Evolutionary conservation across 2,797 vertebrate species (phyloP), one percentile per base, ranked within the genome.

Genomic region (Gymnoscopelus braueri): DNA sequence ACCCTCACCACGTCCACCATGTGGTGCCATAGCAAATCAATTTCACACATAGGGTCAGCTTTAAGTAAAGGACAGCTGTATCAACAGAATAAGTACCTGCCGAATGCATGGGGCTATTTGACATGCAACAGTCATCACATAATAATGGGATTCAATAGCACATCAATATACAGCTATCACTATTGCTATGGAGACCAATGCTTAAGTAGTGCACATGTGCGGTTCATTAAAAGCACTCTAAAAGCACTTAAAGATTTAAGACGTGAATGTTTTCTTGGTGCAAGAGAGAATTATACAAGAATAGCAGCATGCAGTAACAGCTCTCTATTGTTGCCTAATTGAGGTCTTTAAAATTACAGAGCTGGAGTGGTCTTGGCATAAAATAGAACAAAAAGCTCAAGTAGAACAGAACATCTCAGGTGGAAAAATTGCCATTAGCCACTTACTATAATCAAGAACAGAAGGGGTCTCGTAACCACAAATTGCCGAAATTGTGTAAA

Each of bases 181-280:
- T 54, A 39, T 77, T 82, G 69, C 55, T 35, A 72, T 75, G 72
- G 78, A 80, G 76, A 59, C 56, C 56, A 81, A 60, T 59, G 60
- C 71, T 71, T 67, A 79, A 70, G 65, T 47, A 74, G 66, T 29
- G 47, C 74, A 85, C 77, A 72, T 72, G 58, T 65, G 66, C 78
- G 83, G 48, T 75, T 84, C 78, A 87, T 87, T 84, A 81, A 87
- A 82, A 85, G 71, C 50, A 69, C 69, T 71, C 60, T 71, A 60
- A 19, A 60, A 19, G 67, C 69, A 82, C 74, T 72, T 78, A 67
- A 73, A 44, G 39, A 44, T 59, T 35, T 19, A 78, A 71, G 66
- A 74, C 76, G 23, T 57, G 56, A 83, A 78, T 47, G 70, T 82
- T 68, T 79, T 66, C 52, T 66, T 26, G 39, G 71, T 49, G 59